Evolutionary conservation across 2,797 vertebrate species (phyloP).

Genomic region (Pyrrhura leucotis): DNA sequence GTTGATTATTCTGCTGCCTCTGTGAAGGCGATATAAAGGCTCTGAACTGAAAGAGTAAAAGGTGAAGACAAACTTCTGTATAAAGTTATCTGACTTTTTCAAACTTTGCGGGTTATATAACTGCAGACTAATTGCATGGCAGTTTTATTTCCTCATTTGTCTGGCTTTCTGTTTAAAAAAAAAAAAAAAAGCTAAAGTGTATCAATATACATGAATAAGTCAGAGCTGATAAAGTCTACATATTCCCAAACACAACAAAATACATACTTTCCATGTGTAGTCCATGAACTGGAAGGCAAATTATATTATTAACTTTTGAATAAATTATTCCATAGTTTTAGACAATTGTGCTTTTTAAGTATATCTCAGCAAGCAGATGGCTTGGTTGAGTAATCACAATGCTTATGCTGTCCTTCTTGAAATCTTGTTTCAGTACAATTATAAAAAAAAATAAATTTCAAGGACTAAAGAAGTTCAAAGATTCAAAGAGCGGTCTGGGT

Average conservation of each 20-base stretch:
- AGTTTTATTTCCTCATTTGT: background rate
- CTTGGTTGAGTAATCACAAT: background rate
- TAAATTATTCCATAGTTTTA: background rate
- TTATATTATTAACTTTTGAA: background rate
- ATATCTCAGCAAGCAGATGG: background rate
- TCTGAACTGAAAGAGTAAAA: background rate
- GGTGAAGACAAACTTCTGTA: background rate
- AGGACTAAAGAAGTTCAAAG: background rate
- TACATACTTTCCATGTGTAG: background rate
- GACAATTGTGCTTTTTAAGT: background rate
- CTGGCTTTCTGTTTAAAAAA: background rate
- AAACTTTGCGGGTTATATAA: background rate
- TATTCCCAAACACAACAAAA: background rate
- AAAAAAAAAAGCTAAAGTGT: background rate
- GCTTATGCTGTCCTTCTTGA: background rate
- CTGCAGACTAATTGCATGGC: background rate
- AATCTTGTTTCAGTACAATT: background rate
- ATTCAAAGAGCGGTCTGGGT: background rate
- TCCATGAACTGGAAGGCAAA: background rate
- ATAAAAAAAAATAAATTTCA: background rate
- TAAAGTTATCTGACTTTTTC: background rate
- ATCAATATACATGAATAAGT: background rate
- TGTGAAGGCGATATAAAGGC: background rate
- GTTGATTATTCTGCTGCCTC: background rate
- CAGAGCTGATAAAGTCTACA: background rate